Evolutionary conservation across 2,797 vertebrate species (phyloP), one percentile per base, ranked within the genome.

Genomic region (Atherinosoma microstoma): DNA sequence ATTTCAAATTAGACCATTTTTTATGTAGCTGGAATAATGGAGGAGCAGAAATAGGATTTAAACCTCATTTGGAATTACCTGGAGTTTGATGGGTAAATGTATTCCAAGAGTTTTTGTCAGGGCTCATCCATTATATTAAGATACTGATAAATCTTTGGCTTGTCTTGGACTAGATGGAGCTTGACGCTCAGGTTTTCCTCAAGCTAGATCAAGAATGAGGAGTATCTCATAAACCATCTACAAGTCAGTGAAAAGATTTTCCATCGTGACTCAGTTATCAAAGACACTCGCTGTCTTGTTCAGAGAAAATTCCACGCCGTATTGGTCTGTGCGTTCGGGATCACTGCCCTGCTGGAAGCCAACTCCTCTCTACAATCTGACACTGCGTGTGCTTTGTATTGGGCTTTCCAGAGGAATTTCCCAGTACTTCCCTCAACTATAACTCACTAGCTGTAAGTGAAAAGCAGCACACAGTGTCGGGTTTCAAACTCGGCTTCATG

Each of bases 1-100:
- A 82, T 83, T 84, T 75, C 58, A 70, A 78, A 87, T 77, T 68
- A 79, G 65, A 49, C 68, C 22, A 20, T 22, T n/a, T 22, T 58
- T 68, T 64, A 29, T 32, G 64, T 53, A 11, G 61, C 30, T 53
- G 22, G 18, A 49, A 73, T 61, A 81, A 60, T 38, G 15, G 36
- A 58, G 4, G 7, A 24, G 32, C 27, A 58, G 45, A 22, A 60
- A 35, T 35, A 10, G 27, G 62, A 58, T 58, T 77, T 66, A 78
- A 45, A 13, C 16, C 8, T 36, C 20, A 47, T 71, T 71, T 53
- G 16, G 3, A 6, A 69, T 62, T 38, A 18, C 24, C 35, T 36
- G 38, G 6, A 78, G 36, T 66, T 64, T 53, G 1, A 22, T 35
- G 12, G 3, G n/a, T 11, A 51, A 11, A 51, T 22, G 22, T 45